A percentile compares a stretch with the other conserved stretches of the same genome.
Conservation (phyloP, 2,888 invertebrate species). For the Entomobrya proxima region DNA sequence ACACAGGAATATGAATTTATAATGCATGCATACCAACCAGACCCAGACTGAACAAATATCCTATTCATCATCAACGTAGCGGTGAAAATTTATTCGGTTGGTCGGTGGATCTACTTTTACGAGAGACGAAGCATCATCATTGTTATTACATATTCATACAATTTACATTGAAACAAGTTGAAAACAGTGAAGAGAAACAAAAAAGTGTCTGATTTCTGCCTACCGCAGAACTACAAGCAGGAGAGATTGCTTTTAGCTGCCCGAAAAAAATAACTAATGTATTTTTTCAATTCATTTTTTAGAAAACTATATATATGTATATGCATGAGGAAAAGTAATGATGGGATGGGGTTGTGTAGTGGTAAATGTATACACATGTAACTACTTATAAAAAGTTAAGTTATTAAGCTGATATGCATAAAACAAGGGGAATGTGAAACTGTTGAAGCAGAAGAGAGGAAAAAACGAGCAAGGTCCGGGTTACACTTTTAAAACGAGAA, state of each 20-base stretch:
- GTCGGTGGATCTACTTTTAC: slow-evolving; percentile 43
- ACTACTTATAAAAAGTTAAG: slow-evolving; percentile 62
- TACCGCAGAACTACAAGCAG: not conserved
- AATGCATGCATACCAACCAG: not conserved
- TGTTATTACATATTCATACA: slow-evolving; percentile 57
- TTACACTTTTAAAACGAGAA: slow-evolving; percentile 37
- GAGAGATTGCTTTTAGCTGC: not conserved
- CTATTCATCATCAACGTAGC: slow-evolving; percentile 54
- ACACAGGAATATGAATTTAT: not conserved
- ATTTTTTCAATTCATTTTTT: slow-evolving; percentile 55
- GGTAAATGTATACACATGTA: slow-evolving; percentile 55
- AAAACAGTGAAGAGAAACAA: slow-evolving; percentile 31
- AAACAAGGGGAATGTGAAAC: slow-evolving; percentile 49
- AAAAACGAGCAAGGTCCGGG: slow-evolving; percentile 51
- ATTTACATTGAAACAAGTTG: slow-evolving; percentile 24
- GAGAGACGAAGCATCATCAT: not conserved
- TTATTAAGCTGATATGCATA: slow-evolving; percentile 67
- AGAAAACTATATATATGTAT: slow-evolving; percentile 2
- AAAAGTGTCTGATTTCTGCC: slow-evolving; percentile 9
- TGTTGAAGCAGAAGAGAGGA: slow-evolving; percentile 53
- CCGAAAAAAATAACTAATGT: slow-evolving; percentile 37
- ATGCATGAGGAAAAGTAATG: slow-evolving; percentile 13
- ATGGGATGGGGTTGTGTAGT: slow-evolving; percentile 25
- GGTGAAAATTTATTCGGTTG: slow-evolving; percentile 51
- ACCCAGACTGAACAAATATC: slow-evolving; percentile 1